A percentile compares a stretch with the other conserved stretches of the same genome.
Conservation (phyloP, 2,113 vertebrate species). For the Merops nubicus region DNA sequence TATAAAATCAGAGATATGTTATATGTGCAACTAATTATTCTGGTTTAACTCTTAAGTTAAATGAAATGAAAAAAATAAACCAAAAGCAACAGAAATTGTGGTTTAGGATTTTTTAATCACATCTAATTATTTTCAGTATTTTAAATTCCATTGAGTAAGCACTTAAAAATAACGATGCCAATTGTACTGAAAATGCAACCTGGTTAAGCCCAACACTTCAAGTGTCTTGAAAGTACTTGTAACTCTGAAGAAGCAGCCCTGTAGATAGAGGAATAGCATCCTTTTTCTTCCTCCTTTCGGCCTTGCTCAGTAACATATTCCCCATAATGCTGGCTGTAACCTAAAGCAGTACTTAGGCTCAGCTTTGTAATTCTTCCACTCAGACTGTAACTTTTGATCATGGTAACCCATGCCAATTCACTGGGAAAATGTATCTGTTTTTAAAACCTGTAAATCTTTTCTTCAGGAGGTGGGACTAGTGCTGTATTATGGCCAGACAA, state of each 20-base stretch:
- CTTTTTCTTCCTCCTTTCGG: neutral
- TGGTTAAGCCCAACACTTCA: neutral
- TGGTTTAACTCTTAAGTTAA: neutral
- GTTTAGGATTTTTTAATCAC: rapidly evolving
- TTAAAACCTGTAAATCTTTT: neutral
- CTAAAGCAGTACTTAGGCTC: neutral
- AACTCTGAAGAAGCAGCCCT: neutral
- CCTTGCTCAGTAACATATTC: neutral
- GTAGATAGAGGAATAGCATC: neutral
- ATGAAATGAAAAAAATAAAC: neutral
- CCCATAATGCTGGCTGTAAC: neutral
- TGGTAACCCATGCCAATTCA: neutral
- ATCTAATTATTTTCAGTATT: neutral
- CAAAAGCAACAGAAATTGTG: neutral
- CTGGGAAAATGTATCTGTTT: neutral
- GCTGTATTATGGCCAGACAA: neutral
- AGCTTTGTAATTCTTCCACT: neutral
- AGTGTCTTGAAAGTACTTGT: neutral
- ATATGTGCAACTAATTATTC: neutral
- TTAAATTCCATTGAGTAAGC: neutral
- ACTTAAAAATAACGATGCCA: neutral
- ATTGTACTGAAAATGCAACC: neutral
- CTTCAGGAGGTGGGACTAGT: neutral
- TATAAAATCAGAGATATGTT: neutral
- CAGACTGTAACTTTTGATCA: neutral